Percentiles rank a stretch among this genome's conserved stretches.
Evolutionary conservation across 2,113 vertebrate species (phyloP).

Genomic region (Sinocyclocheilus maitianheensis): DNA sequence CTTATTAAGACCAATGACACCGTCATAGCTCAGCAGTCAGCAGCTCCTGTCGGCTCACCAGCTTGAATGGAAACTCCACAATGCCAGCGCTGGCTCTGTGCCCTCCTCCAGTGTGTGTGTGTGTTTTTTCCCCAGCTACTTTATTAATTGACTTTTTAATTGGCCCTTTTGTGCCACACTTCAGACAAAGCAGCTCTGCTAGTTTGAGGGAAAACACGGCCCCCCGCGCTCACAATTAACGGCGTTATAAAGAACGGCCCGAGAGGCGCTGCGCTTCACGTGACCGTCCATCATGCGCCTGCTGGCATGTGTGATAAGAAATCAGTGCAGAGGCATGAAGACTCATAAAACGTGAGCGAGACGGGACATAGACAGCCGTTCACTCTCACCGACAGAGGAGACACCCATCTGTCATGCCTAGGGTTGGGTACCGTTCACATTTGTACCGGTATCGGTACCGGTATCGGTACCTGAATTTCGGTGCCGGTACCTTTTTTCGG

Average conservation of each 20-base stretch:
- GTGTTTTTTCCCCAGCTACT: background rate
- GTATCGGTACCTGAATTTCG: too few species aligned
- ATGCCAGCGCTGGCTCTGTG: background rate
- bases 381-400: background rate
- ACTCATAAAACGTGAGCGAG: background rate
- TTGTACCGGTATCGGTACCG: too few species aligned
- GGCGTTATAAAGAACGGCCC: background rate
- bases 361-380: background rate
- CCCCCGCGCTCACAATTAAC: background rate
- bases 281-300: slow-evolving; percentile 7
- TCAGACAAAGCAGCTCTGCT: slow-evolving; percentile 14
- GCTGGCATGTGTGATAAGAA: slow-evolving; percentile 22
- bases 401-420: background rate
- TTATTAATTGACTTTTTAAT: slow-evolving; percentile 42
- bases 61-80: background rate
- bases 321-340: background rate
- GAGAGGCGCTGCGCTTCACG: background rate
- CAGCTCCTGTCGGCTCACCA: background rate
- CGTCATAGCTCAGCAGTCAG: background rate
- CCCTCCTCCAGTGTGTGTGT: background rate
- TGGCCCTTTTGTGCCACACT: slow-evolving; percentile 34
- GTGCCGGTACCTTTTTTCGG: too few species aligned
- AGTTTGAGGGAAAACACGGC: slow-evolving; percentile 3
- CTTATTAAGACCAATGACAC: slow-evolving; percentile 77
- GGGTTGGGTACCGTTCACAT: too few species aligned